A percentile compares a stretch with the other conserved stretches of the same genome.
phyloP scores from a whole-genome alignment of 2,113 vertebrate genomes.

The Ivindomyrus marchei region DNA sequence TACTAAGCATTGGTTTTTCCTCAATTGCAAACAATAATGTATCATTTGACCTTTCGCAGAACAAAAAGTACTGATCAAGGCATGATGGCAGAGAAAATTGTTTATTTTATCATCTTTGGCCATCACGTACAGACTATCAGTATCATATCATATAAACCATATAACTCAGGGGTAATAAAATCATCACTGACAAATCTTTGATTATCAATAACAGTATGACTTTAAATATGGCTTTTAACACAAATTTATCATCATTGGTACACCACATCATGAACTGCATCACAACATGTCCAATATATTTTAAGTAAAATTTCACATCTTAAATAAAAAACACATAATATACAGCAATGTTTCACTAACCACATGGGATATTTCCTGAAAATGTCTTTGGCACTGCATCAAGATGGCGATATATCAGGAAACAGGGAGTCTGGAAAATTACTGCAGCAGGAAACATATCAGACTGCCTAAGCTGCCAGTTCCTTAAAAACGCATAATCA shows the following conservation, averaged over 20 bases:
- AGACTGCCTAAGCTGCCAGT: neutral
- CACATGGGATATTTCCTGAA: neutral
- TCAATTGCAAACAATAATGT: neutral
- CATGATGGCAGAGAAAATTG: neutral
- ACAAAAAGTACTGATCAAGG: neutral
- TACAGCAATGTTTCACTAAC: conserved; percentile 6
- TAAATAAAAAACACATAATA: conserved; percentile 33
- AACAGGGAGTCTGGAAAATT: neutral
- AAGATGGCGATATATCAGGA: neutral
- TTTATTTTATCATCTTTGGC: conserved; percentile 22
- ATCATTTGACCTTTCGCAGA: neutral
- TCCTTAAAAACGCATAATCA: neutral
- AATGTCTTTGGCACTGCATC: neutral
- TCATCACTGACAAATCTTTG: conserved; percentile 38
- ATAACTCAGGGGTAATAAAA: conserved; percentile 43
- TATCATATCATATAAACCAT: conserved; percentile 29
- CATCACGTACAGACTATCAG: neutral
- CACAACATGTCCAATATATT: conserved; percentile 9
- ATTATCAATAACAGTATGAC: conserved; percentile 32
- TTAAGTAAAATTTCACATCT: conserved; percentile 12
- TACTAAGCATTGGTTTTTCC: neutral
- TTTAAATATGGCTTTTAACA: conserved; percentile 21
- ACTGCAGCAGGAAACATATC: neutral
- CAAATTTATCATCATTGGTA: neutral
- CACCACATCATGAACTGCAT: neutral